A percentile compares a stretch with the other conserved stretches of the same genome.
These are phyloP conservation scores for Erpornis zantholeuca DNA, from an alignment of 2,113 vertebrate genomes.

Conservation along the genomic window DNA sequence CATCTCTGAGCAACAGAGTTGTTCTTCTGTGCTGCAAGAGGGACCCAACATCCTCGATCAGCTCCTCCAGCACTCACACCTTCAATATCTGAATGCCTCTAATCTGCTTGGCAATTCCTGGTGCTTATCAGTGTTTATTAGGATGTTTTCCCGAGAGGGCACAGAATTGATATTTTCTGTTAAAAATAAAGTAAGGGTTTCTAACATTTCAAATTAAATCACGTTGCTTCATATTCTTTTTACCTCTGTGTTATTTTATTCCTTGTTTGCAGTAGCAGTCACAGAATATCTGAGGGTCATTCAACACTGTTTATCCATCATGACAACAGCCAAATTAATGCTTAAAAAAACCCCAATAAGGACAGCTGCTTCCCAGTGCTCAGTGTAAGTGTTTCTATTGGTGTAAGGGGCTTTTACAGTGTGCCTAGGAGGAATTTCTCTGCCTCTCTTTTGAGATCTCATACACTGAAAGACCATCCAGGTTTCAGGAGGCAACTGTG, in stretches of 20 bases:
- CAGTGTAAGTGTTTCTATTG: not conserved
- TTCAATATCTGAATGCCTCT: not conserved
- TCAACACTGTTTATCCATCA: not conserved
- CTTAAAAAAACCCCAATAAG: rapidly evolving
- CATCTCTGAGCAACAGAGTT: not conserved
- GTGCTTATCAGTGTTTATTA: not conserved
- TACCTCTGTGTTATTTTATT: not conserved
- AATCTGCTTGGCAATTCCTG: not conserved
- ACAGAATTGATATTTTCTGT: not conserved
- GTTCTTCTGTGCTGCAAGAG: not conserved
- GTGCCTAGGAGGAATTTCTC: not conserved
- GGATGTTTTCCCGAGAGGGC: not conserved
- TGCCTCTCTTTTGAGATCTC: not conserved
- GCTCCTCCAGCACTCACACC: not conserved
- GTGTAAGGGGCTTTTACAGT: not conserved
- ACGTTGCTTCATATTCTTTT: not conserved
- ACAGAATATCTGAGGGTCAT: not conserved
- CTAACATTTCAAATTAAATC: not conserved
- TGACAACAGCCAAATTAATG: not conserved
- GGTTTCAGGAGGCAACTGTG: not conserved
- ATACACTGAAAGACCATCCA: not conserved
- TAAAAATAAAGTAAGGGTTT: not conserved
- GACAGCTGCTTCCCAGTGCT: not conserved
- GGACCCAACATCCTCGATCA: rapidly evolving
- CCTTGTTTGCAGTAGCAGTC: not conserved